Evolutionary conservation across 1,140 invertebrate species (phyloP), one percentile per base, ranked within the genome.

Genomic region (Neodiprion lecontei): DNA sequence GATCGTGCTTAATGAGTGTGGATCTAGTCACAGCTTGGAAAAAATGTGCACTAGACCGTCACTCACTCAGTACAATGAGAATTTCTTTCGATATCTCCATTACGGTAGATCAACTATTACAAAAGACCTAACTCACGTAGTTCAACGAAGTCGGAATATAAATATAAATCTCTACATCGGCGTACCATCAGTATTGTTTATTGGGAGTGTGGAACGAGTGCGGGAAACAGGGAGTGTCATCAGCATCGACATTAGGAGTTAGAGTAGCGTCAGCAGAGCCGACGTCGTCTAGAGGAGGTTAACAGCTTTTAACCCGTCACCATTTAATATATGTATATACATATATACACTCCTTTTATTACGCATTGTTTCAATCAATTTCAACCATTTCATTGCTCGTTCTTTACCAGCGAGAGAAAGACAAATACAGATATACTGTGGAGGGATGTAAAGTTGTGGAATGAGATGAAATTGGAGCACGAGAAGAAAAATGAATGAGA

Each of bases 21-120:
- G 94, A 94, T 94, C 93, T 95, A 95, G 93, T 95, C 94, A 95
- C 93, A 92, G 89, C 79, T 88, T 77, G 79, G 83, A 74, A 80
- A 83, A 75, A 90, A 90, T 91, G 92, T 90, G 91, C 88, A 92
- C 92, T 90, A 94, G 91, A 93, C 89, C 90, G 90, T 89, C 90
- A 94, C 93, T 88, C 94, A 94, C 86, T 90, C 80, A 85, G 87
- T 84, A 88, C 82, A 86, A 79, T 82, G 80, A 76, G 79, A 75
- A 74, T 50, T 23, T 65, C 75, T 78, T 77, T 67, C 48, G 70
- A 23, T 70, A 12, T 65, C 50, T 67, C 70, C 12, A 65, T 14
- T 21, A 1, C 7, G 61, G 61, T 65, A 3, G 61, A 65, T 65
- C 72, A 74, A 12, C 67, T 49, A 5, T 40, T 40, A 40, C 28